Conservation (phyloP, 2,888 invertebrate species). For the Psylliodes chrysocephalus region DNA sequence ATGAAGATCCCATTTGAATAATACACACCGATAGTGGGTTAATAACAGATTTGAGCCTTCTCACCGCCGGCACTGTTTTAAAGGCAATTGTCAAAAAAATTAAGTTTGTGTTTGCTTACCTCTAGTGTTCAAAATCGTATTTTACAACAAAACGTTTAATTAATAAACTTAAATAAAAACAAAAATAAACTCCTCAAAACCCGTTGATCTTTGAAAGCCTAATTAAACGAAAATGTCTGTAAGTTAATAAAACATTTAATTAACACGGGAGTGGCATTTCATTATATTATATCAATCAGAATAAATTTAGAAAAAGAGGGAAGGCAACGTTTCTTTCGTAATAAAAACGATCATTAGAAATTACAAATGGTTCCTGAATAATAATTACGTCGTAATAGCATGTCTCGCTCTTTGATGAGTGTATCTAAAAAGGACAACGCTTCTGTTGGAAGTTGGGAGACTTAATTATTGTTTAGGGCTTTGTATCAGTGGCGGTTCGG, state of each 20-base stretch:
- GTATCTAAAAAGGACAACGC: not conserved
- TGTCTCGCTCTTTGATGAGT: not conserved
- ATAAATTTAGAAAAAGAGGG: not conserved
- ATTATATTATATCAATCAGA: constrained; percentile 2
- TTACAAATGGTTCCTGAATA: constrained; percentile 15
- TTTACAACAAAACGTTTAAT: no score
- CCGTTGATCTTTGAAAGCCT: not conserved
- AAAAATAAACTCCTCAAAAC: not conserved
- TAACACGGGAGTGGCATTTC: constrained; percentile 6
- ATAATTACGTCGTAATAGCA: not conserved
- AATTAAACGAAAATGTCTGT: not conserved
- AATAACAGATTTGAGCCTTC: no score
- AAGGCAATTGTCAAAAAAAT: no score
- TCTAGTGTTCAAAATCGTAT: no score
- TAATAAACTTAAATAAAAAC: not conserved
- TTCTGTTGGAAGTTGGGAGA: not conserved
- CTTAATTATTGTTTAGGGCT: not conserved
- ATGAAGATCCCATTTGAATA: no score
- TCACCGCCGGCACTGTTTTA: no score
- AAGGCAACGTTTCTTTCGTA: not conserved
- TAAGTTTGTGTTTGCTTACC: no score
- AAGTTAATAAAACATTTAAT: constrained; percentile 11
- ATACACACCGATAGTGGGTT: no score
- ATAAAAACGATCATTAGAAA: constrained; percentile 13
- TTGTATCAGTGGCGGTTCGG: not conserved